Evolutionary conservation across 2,113 vertebrate species (phyloP), one percentile per base, ranked within the genome.

Genomic region (Elephantulus edwardii): DNA sequence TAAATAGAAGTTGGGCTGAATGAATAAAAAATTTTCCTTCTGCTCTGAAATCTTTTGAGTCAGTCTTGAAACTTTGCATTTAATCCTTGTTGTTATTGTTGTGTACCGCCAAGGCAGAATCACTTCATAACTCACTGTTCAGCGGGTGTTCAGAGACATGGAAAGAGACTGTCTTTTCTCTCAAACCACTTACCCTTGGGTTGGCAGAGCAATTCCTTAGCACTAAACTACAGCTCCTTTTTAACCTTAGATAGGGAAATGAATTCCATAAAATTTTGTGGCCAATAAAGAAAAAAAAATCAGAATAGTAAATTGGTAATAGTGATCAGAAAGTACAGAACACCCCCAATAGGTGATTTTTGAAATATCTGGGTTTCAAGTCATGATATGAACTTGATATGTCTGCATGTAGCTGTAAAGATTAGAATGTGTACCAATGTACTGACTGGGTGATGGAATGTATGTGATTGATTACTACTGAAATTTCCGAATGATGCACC

Each of bases 11-110:
- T 64, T 71, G 28, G 30, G 42, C 14, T 62, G 44, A 50, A 54
- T 60, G n/a, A 71, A 52, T 70, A 38, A 71, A 87, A 62, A 11
- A 30, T 68, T 72, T 76, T 33, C 38, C 26, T 83, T 78, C 26
- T 9, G 12, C 66, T 94, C 75, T 87, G 64, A 94, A 92, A 78
- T 33, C 44, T 64, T 64, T 79, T 70, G 50, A 89, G 81, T n/a
- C 26, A 44, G 42, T 62, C 7, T n/a, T 70, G 81, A 94, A 91
- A 90, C 24, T 91, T 86, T 64, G 46, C 50, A 50, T 88, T 28
- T 26, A 79, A 83, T 62, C n/a, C n/a, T n/a, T n/a, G n/a, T n/a
- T n/a, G n/a, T n/a, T n/a, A n/a, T n/a, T n/a, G n/a, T n/a, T n/a
- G n/a, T n/a, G n/a, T n/a, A n/a, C n/a, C n/a, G n/a, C n/a, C n/a